These are phyloP conservation scores for Drosophila malerkotliana DNA, from an alignment of 1,140 invertebrate species.

Conservation along the genomic window DNA sequence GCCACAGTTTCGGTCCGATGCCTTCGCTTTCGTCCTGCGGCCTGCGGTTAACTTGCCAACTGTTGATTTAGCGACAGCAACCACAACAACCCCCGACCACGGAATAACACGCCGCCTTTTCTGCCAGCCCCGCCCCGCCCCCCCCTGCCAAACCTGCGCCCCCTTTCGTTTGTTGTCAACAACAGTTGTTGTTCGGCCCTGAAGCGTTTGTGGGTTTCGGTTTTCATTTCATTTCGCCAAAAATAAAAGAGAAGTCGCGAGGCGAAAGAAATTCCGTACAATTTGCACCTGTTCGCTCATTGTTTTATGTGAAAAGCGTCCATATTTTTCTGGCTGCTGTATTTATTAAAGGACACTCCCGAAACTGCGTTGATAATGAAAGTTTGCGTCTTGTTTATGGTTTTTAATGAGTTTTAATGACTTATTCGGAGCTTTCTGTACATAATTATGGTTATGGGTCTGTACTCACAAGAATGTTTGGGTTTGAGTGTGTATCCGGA, in stretches of 20 bases:
- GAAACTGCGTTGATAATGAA: slow-evolving; percentile 57
- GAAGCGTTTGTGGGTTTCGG: slow-evolving; percentile 57
- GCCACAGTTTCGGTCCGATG: slow-evolving; percentile 17
- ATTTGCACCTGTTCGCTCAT: slow-evolving; percentile 68
- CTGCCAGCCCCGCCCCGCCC: neutral
- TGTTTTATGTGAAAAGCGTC: slow-evolving; percentile 21
- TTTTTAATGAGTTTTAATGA: slow-evolving; percentile 71
- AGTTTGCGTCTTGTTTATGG: slow-evolving; percentile 61
- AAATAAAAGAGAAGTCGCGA: slow-evolving; percentile 29
- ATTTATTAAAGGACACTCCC: slow-evolving; percentile 55
- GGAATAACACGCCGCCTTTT: neutral
- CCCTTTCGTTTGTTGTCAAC: slow-evolving; percentile 50
- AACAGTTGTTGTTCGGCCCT: slow-evolving; percentile 64
- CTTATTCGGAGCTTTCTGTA: slow-evolving; percentile 7
- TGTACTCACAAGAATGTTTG: neutral
- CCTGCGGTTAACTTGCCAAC: slow-evolving; percentile 67
- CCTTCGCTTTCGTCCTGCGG: slow-evolving; percentile 23
- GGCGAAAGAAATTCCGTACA: slow-evolving; percentile 69
- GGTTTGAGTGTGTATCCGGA: slow-evolving; percentile 17
- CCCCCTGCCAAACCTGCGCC: neutral
- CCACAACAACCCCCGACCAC: slow-evolving; percentile 9
- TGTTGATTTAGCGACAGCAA: slow-evolving; percentile 70
- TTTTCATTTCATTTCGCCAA: slow-evolving; percentile 47
- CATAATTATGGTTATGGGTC: slow-evolving; percentile 12
- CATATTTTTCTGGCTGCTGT: slow-evolving; percentile 25